Percentiles rank a stretch among this genome's conserved stretches.
phyloP scores from a whole-genome alignment of 1,140 invertebrate genomes.

The Caerostris darwini region DNA sequence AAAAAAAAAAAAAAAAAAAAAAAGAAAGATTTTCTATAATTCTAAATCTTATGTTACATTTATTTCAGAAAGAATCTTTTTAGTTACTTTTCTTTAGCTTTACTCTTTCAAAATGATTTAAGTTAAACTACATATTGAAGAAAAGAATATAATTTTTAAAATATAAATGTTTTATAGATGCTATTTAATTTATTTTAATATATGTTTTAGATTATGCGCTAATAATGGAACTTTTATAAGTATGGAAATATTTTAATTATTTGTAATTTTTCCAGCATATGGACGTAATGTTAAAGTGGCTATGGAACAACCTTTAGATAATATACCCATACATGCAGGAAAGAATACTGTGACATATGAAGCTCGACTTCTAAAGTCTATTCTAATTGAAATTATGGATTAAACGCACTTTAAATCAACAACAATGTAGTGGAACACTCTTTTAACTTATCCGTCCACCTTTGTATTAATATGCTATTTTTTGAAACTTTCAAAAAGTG shows the following conservation, averaged over 20 bases:
- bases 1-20: too few relatives aligned
- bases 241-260: neutral
- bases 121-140: too few relatives aligned
- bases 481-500: neutral
- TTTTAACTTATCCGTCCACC: neutral
- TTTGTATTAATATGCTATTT: neutral
- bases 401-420: neutral
- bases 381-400: constrained; percentile 86
- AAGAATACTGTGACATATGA: constrained; percentile 97
- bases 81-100: too few relatives aligned
- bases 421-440: neutral
- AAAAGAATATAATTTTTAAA: too few relatives aligned
- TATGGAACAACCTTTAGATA: constrained; percentile 90
- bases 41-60: too few relatives aligned
- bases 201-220: neutral
- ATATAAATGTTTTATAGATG: too few relatives aligned
- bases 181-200: neutral
- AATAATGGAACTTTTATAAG: neutral
- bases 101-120: too few relatives aligned
- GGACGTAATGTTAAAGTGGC: constrained; percentile 92
- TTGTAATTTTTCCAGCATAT: constrained; percentile 86
- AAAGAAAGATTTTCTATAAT: too few relatives aligned
- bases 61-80: too few relatives aligned
- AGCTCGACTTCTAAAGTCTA: constrained; percentile 91
- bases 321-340: constrained; percentile 87